Evolutionary conservation across 2,113 vertebrate genomes (phyloP), one percentile per base, ranked within the genome.

Genomic region (Chionomys nivalis): DNA sequence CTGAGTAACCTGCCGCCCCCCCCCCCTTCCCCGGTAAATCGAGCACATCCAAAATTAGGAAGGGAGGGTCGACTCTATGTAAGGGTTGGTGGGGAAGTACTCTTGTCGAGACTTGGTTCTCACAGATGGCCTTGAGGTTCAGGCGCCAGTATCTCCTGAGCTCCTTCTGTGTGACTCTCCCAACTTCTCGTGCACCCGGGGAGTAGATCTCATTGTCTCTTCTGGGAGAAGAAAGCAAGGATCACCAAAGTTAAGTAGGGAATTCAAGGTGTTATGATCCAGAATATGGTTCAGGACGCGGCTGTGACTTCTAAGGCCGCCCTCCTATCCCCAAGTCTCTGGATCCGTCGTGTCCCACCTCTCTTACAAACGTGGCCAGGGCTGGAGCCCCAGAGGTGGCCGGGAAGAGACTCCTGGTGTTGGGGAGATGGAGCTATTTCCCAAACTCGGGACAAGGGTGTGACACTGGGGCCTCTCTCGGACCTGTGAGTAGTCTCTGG

Each of bases 361-460:
- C 12, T 0, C 7, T 21, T 42, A 23, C 47, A 36, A n/a, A 88
- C 6, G 10, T 23, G 77, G 49, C 44, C 23, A 11, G 39, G 70
- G 24, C 70, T 44, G 7, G 44, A n/a, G 36, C 39, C 19, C 7
- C 55, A 10, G 72, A 82, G 44, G 28, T 39, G 28, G 44, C 42
- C 19, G 21, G 1, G 65, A 58, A 49, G 42, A 3, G 58, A 14
- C 72, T 21, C 33, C 75, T 5, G 24, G 1, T 26, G 88, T 85
- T 58, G 33, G 1, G 1, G 1, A 42, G 83, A 47, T 58, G 83
- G 1, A 9, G 82, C 39, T 5, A 42, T 31, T 77, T 78, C 10
- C 47, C 5, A 0, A 5, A 55, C n/a, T 5, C 63, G 0, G 3
- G n/a, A 52, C 3, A 13, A n/a, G 44, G 10, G 8, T 72, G 52